Evolutionary conservation across 2,888 invertebrate species (phyloP).

Genomic region (Spodoptera picta): DNA sequence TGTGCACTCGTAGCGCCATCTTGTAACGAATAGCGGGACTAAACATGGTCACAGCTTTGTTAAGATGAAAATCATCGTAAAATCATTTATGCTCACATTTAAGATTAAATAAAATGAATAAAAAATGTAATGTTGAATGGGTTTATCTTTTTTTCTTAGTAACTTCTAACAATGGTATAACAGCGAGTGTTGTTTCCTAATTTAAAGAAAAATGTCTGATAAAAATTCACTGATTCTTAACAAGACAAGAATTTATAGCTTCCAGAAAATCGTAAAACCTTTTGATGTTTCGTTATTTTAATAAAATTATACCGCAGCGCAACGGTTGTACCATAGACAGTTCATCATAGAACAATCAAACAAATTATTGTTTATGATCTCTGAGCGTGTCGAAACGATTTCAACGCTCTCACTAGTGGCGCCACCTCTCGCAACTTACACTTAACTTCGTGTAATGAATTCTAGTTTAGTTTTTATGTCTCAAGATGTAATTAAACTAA

Average conservation of each 20-base stretch:
- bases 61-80: background rate
- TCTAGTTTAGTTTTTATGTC: constrained; percentile 48
- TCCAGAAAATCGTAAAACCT: constrained; percentile 26
- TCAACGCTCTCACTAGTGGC: constrained; percentile 68
- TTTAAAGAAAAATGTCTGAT: too few relatives aligned
- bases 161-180: too few relatives aligned
- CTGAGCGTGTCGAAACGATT: constrained; percentile 71
- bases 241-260: constrained; percentile 43
- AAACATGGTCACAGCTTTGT: constrained; percentile 2
- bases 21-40: constrained; percentile 73
- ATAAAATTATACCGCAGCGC: constrained; percentile 27
- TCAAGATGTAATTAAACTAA: constrained; percentile 45
- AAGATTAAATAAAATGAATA: too few relatives aligned
- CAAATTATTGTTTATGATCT: constrained; percentile 72
- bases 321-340: constrained; percentile 48
- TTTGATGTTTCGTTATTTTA: constrained; percentile 22
- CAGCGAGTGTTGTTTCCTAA: too few relatives aligned
- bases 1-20: constrained; percentile 69
- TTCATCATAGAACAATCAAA: constrained; percentile 64
- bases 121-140: too few relatives aligned
- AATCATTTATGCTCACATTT: too few relatives aligned
- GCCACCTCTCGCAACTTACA: constrained; percentile 72
- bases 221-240: constrained; percentile 27
- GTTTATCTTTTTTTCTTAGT: too few relatives aligned
- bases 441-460: constrained; percentile 59